Evolutionary conservation across 2,888 invertebrate species (phyloP), one percentile per base, ranked within the genome.

Genomic region (Alloplasta piceator): DNA sequence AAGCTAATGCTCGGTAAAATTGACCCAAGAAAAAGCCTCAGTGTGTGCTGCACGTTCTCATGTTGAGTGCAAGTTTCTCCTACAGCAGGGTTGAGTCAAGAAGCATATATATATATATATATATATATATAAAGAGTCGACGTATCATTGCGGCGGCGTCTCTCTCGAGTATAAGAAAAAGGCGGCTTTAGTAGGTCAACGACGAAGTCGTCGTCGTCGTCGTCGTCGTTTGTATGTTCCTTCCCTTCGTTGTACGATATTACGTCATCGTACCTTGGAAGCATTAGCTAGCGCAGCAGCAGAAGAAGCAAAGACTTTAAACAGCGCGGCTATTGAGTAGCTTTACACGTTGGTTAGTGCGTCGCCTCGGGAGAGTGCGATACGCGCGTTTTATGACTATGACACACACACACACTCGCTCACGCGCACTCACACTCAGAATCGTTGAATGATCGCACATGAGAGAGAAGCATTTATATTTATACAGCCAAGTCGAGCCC

Each of bases 151-250:
- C 63, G 26, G 26, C 26, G n/a, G 63, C 70, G 70, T 72, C 61
- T 61, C 52, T 50, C 61, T 61, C 63, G 72, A 70, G 70, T 58
- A 72, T 55, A 78, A 71, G 72, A 64, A 64, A 74, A 68, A 72
- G 58, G 72, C 77, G 82, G 82, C 85, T 87, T 88, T 88, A 89
- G 89, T 89, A 88, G 89, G 89, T 89, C 89, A 89, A 86, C 87
- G 82, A 77, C 83, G 85, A 86, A 85, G 86, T 87, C 72, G 63
- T 63, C 72, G 72, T 55, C 71, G n/a, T n/a, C n/a, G n/a, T n/a
- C n/a, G 58, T 48, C 70, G 68, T 26, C 68, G 58, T 58, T 61
- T 26, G 14, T 63, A 52, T 86, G 81, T 86, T 88, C 85, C 86
- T 88, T 88, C 88, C 89, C 87, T 88, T 87, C 82, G 80, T 26